These are phyloP conservation scores for Pelobates fuscus DNA, from an alignment of 2,113 vertebrate genomes.

Conservation along the genomic window DNA sequence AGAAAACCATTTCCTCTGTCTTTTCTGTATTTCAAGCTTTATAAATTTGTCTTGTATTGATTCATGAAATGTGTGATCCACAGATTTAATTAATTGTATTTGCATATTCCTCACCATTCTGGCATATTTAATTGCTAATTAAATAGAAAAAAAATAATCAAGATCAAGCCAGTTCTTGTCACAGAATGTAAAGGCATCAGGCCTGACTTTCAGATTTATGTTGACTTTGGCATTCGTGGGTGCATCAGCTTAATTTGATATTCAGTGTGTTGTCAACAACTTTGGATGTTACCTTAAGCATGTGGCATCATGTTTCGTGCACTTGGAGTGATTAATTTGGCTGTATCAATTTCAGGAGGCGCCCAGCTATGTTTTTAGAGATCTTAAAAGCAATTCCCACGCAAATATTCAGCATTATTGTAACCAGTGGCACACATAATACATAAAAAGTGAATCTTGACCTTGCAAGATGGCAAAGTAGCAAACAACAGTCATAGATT, in stretches of 20 bases:
- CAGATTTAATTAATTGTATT: conserved; percentile 36
- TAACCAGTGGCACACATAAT: conserved; percentile 11
- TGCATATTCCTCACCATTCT: conserved; percentile 30
- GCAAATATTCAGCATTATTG: conserved; percentile 33
- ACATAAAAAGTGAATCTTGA: conserved; percentile 10
- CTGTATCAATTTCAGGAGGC: conserved; percentile 46
- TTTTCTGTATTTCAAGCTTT: conserved; percentile 11
- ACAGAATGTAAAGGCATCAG: not conserved
- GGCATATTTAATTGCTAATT: conserved; percentile 37
- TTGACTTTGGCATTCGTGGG: conserved; percentile 32
- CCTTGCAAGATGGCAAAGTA: conserved; percentile 23
- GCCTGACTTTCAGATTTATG: conserved; percentile 33
- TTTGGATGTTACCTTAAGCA: conserved; percentile 30
- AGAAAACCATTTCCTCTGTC: conserved; percentile 11
- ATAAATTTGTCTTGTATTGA: conserved; percentile 19
- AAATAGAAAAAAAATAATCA: conserved; percentile 13
- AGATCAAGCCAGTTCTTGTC: conserved; percentile 16
- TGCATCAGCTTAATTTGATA: conserved; percentile 49
- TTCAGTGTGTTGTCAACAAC: conserved; percentile 25
- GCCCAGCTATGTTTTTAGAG: conserved; percentile 34
- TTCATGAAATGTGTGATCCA: conserved; percentile 24
- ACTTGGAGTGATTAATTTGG: conserved; percentile 32
- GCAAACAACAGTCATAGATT: not conserved
- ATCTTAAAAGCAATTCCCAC: conserved; percentile 36
- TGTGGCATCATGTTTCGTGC: conserved; percentile 32